Conservation (phyloP, 2,888 invertebrate species). For the Drosophila paramelanica region DNA sequence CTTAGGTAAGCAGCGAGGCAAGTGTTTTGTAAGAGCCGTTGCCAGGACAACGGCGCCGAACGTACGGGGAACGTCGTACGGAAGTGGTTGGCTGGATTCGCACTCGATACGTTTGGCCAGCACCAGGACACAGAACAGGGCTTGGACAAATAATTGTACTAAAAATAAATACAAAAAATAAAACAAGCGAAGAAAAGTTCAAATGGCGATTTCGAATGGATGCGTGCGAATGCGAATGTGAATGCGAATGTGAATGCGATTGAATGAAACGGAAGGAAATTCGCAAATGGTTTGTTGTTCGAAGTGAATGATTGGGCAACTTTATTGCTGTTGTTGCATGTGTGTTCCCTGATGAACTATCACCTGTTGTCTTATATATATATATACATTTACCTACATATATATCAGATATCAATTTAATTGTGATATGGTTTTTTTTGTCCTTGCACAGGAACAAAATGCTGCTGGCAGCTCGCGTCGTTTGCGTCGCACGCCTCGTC, state of each 20-base stretch:
- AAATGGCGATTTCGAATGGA: constrained; percentile 3
- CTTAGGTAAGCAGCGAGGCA: constrained; percentile 1
- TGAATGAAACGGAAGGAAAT: constrained; percentile 18
- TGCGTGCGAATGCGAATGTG: constrained; percentile 1
- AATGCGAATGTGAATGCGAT: background rate
- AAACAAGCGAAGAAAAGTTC: background rate
- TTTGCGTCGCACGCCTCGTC: constrained; percentile 72
- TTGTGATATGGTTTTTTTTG: background rate
- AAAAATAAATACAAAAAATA: background rate
- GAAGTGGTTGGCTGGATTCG: constrained; percentile 30
- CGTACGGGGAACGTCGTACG: constrained; percentile 3
- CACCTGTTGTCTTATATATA: constrained; percentile 20
- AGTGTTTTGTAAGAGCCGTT: constrained; percentile 47
- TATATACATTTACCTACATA: no score
- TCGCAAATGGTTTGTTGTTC: background rate
- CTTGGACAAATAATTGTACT: background rate
- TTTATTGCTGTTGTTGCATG: background rate
- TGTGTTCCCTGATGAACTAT: background rate
- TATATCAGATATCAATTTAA: background rate
- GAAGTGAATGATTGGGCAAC: background rate
- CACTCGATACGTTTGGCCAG: background rate
- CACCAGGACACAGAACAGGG: background rate
- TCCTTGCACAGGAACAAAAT: constrained; percentile 58
- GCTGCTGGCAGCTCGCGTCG: constrained; percentile 65
- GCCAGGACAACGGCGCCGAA: constrained; percentile 32